Base-by-base conservation (phyloP, 2,888 invertebrate genomes). In the Oscheius sp. region DNA sequence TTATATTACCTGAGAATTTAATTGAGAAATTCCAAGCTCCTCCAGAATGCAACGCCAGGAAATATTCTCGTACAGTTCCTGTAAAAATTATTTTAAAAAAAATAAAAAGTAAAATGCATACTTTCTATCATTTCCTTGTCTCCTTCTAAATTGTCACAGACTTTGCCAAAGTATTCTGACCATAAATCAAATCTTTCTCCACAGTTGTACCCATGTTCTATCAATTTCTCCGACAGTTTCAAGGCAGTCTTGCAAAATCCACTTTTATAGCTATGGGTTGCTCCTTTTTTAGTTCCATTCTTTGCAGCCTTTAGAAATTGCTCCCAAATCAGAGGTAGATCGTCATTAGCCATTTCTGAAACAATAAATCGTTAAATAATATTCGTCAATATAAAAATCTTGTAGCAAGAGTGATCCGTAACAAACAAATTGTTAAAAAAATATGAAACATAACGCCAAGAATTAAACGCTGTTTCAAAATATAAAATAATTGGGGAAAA, bases 401-500 rank as follows among this genome's bases (percentile, higher is more conserved):
- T n/a, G 47, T 47, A 47, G 47, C 47, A 47, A 47, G n/a, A 12
- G 9, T 47, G n/a, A 47, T 47, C 47, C n/a, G 47, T n/a, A 47
- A 47, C 47, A 47, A 47, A 47, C 6, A 47, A 47, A 47, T 47
- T 6, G 6, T 47, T 9, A 47, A 47, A 47, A 47, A 47, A 47
- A 47, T 6, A 47, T 47, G 47, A 47, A 47, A 47, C 47, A 47
- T 47, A 47, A 47, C 47, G 47, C 47, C 47, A 47, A 47, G 47
- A 47, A 47, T 47, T 47, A 47, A 47, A 47, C 47, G 47, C 47
- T 47, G 47, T 47, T 47, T 47, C n/a, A 47, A 47, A 47, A 47
- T 47, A 47, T 47, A 47, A 47, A 9, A 47, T 9, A 47, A 47
- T 36, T 36, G 36, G 36, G 12, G 12, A 36, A 12, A 36, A 36